Evolutionary conservation across 2,797 vertebrate genomes (phyloP), one percentile per base, ranked within the genome.

Genomic region (Pitangus sulphuratus): DNA sequence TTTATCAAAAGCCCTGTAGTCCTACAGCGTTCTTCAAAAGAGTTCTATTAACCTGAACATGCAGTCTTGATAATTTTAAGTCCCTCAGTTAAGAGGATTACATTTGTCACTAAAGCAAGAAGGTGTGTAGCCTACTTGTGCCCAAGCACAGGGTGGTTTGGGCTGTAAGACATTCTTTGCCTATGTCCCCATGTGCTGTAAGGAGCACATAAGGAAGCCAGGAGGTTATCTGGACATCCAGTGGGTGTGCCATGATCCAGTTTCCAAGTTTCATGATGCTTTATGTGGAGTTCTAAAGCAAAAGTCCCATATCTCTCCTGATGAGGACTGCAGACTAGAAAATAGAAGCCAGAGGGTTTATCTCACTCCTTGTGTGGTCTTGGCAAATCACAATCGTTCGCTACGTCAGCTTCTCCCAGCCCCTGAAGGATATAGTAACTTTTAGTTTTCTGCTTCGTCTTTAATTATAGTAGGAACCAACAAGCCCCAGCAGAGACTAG

Each of bases 331-430:
- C 17, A 70, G 11, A 19, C 14, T 14, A 6, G 25, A 30, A 77
- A 60, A 39, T 1, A 51, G 18, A 19, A 92, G 9, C 47, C 60
- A 26, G 11, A 83, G 28, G 35, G 14, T 47, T 57, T 54, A 44
- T 28, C 2, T 77, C 6, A 2, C 26, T 61, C 57, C 39, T 39
- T 69, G 24, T 45, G 60, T 68, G 78, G 48, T 45, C 76, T 58
- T 62, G 33, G 39, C 20, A 48, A 74, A 40, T 48, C 58, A 26
- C 19, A 47, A 1, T 48, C 1, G 0, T 84, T 68, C 11, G 1
- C 45, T 58, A 11, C 72, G 61, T 78, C 57, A n/a, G 1, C 53
- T 68, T 76, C n/a, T 70, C 18, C 21, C 35, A 25, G 25, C 22
- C 37, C 14, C 35, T 47, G 40, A 60, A 47, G 66, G n/a, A 6